phyloP scores from a whole-genome alignment of 2,797 vertebrate species.

The Phalanger gymnotis region DNA sequence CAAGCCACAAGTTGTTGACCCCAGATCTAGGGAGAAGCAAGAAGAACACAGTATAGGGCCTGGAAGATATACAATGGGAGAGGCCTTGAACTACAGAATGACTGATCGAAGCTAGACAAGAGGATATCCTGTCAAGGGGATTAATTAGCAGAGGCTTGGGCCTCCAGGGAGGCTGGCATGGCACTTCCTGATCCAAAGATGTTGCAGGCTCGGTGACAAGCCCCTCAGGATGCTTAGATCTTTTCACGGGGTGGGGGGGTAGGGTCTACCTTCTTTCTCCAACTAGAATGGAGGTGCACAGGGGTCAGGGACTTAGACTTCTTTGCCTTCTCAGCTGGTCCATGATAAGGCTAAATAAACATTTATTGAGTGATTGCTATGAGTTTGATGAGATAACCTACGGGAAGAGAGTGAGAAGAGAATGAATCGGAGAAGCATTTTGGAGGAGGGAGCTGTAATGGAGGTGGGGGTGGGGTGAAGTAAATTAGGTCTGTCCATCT shows the following conservation, averaged over 20 bases:
- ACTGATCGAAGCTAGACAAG: neutral
- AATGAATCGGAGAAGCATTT: neutral
- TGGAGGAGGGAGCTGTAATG: neutral
- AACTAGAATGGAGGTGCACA: neutral
- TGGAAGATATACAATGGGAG: neutral
- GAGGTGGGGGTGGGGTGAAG: neutral
- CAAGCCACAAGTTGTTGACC: neutral
- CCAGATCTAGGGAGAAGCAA: neutral
- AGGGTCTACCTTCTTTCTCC: neutral
- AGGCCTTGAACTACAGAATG: neutral
- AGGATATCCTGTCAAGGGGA: neutral
- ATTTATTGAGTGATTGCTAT: neutral
- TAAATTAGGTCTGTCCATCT: neutral
- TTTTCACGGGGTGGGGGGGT: accelerated
- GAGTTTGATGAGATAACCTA: neutral
- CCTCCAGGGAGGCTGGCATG: neutral
- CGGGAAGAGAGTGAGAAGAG: neutral
- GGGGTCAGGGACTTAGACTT: neutral
- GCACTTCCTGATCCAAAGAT: neutral
- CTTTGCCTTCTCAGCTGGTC: neutral
- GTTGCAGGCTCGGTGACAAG: neutral
- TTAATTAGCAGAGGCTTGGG: neutral
- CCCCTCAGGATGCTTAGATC: neutral
- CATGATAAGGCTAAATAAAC: neutral
- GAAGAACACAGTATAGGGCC: neutral